Conservation (phyloP, 1,140 invertebrate genomes). For the Anagrus nilaparvatae region DNA sequence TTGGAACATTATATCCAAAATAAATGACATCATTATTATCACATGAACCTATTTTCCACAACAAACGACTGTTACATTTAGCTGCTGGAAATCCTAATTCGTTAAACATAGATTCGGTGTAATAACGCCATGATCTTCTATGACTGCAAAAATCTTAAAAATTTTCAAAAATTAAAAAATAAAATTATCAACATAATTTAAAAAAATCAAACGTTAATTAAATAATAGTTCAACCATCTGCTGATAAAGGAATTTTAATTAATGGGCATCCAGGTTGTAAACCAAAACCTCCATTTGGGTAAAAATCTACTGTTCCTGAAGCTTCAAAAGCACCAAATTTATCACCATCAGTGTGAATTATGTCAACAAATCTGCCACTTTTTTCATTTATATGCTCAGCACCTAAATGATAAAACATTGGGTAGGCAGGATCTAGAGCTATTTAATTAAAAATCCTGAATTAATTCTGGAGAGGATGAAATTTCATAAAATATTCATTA, state of each 20-base stretch:
- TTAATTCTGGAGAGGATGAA: too few species aligned
- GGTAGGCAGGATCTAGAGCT: conserved; percentile 43
- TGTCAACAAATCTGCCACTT: conserved; percentile 45
- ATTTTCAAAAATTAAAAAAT: too few species aligned
- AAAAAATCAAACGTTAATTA: too few species aligned
- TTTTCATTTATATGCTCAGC: conserved; percentile 31
- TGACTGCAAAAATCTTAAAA: conserved; percentile 55
- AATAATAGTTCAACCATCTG: too few species aligned
- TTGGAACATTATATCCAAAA: conserved; percentile 17
- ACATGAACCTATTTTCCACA: not conserved
- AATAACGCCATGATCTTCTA: conserved; percentile 50
- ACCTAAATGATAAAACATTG: conserved; percentile 26
- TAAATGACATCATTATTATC: conserved; percentile 5
- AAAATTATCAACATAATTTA: too few species aligned
- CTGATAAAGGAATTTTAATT: not conserved
- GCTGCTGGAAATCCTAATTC: conserved; percentile 3
- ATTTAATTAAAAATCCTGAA: too few species aligned
- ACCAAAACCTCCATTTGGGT: conserved; percentile 51
- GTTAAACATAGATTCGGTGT: conserved; percentile 45
- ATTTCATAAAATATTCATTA: not conserved
- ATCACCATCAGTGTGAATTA: conserved; percentile 52
- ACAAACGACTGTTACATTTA: not conserved
- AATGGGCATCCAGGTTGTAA: conserved; percentile 55
- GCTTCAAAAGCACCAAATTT: conserved; percentile 31
- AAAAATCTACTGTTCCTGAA: conserved; percentile 56